Percentiles rank a stretch among this genome's conserved stretches.
These are phyloP conservation scores for Mya arenaria DNA, from an alignment of 1,140 invertebrate genomes.

Conservation along the genomic window DNA sequence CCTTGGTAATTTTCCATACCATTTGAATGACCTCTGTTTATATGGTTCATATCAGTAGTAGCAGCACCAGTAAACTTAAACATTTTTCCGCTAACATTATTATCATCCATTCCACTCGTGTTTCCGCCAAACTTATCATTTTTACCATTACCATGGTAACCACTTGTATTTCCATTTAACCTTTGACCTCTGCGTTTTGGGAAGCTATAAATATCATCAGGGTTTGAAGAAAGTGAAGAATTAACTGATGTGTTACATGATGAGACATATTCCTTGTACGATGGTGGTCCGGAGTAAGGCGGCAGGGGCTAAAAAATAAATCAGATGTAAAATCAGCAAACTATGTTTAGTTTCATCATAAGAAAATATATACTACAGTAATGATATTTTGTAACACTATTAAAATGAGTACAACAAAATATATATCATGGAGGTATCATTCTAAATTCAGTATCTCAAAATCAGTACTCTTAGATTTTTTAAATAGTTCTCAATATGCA, in stretches of 20 bases:
- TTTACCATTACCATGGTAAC: neutral
- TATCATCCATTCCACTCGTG: neutral
- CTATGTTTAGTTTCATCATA: neutral
- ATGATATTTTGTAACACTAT: too few relatives aligned
- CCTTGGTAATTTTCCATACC: neutral
- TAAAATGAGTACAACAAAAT: too few relatives aligned
- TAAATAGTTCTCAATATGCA: too few relatives aligned
- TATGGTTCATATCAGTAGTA: neutral
- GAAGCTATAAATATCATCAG: constrained; percentile 46
- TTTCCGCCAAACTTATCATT: neutral
- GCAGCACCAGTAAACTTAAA: neutral
- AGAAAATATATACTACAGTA: too few relatives aligned
- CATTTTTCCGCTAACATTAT: neutral
- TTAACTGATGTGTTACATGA: constrained; percentile 46
- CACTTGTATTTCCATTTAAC: neutral
- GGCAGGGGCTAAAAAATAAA: constrained; percentile 26
- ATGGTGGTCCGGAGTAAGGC: constrained; percentile 60
- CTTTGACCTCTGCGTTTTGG: constrained; percentile 15
- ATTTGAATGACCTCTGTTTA: neutral
- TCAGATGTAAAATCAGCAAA: neutral
- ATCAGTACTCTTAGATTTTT: too few relatives aligned
- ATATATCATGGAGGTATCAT: too few relatives aligned
- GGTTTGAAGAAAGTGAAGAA: constrained; percentile 49
- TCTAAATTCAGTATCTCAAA: too few relatives aligned
- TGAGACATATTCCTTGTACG: constrained; percentile 62